These are phyloP conservation scores for Oenanthe oenanthe DNA, from an alignment of 2,113 vertebrate genomes.

Conservation along the genomic window DNA sequence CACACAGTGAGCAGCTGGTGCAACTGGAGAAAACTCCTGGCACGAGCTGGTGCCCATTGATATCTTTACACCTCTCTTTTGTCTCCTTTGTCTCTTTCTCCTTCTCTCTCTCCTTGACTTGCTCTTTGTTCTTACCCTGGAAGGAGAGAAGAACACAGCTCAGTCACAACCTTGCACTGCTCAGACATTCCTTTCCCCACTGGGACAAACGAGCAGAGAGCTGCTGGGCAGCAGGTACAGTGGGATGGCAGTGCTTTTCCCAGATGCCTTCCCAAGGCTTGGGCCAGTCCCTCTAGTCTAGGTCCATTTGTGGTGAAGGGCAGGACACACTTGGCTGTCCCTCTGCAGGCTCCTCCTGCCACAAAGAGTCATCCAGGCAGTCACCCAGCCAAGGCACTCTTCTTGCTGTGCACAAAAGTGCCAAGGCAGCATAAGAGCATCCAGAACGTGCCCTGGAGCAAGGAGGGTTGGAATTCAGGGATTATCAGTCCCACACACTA, in stretches of 20 bases:
- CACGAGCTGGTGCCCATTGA: conserved; percentile 80
- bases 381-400: not conserved
- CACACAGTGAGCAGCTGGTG: conserved; percentile 88
- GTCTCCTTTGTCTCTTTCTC: conserved; percentile 66
- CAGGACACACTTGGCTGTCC: not conserved
- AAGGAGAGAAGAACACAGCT: conserved; percentile 8
- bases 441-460: not conserved
- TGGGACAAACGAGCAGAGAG: not conserved
- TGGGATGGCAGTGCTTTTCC: not conserved
- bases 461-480: not conserved
- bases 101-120: conserved; percentile 74
- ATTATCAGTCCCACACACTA: not conserved
- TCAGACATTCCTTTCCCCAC: accelerated
- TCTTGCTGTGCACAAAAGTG: not conserved
- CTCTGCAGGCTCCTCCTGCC: not conserved
- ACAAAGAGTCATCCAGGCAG: not conserved
- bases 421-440: not conserved
- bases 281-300: not conserved
- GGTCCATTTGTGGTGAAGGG: not conserved
- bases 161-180: not conserved
- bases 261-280: not conserved
- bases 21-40: conserved; percentile 82
- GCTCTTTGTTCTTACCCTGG: conserved; percentile 89
- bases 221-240: not conserved
- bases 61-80: conserved; percentile 68